Conservation (phyloP, 2,113 vertebrate genomes). For the Phalacrocorax aristotelis region DNA sequence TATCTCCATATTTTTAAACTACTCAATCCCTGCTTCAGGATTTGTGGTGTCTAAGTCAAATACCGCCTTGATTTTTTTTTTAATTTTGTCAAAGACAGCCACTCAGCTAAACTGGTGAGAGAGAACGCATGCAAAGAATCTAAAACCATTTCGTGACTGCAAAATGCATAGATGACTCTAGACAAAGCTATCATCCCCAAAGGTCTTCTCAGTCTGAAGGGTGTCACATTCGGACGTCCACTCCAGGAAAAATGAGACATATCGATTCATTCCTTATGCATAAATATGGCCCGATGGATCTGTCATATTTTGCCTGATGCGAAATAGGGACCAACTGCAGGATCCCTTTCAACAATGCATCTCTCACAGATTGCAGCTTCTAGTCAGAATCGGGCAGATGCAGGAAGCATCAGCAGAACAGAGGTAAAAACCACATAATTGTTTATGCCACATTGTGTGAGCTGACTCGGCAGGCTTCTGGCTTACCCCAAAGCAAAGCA, state of each 20-base stretch:
- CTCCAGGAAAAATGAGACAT: not conserved
- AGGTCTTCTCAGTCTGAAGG: not conserved
- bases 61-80: not conserved
- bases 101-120: not conserved
- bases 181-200: not conserved
- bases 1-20: not conserved
- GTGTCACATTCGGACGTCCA: not conserved
- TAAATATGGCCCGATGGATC: not conserved
- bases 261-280: not conserved
- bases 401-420: not conserved
- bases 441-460: rapidly evolving
- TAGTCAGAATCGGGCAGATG: not conserved
- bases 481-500: not conserved
- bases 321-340: not conserved
- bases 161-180: not conserved
- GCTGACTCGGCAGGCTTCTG: not conserved
- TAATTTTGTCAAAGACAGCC: not conserved
- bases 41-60: not conserved
- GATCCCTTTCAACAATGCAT: not conserved
- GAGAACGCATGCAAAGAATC: not conserved
- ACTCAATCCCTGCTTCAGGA: not conserved
- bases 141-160: not conserved
- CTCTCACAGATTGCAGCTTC: not conserved
- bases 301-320: not conserved
- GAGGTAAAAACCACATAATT: not conserved